Conservation (phyloP, 2,888 invertebrate genomes). For the Agrotis puta region DNA sequence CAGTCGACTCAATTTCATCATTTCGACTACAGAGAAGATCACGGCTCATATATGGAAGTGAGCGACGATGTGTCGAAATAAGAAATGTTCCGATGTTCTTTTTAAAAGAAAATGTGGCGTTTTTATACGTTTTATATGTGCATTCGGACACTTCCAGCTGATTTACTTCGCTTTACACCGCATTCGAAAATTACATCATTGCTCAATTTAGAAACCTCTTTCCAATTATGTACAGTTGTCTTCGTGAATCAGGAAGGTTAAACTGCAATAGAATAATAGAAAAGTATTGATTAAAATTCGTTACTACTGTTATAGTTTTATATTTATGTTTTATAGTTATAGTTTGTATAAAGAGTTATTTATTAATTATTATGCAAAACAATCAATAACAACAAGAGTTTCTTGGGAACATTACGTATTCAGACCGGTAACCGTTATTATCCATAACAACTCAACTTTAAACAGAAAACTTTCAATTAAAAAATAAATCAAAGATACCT, state of each 20-base stretch:
- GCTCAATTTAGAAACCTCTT: slow-evolving; percentile 41
- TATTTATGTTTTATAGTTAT: no score
- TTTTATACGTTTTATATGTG: slow-evolving; percentile 45
- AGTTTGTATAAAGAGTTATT: slow-evolving; percentile 56
- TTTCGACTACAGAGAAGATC: slow-evolving; percentile 86
- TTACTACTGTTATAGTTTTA: slow-evolving; percentile 26
- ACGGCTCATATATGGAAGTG: slow-evolving; percentile 82
- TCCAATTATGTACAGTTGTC: slow-evolving; percentile 28
- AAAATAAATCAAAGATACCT: slow-evolving; percentile 41
- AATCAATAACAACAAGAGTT: slow-evolving; percentile 69
- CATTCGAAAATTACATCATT: slow-evolving; percentile 49
- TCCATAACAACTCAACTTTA: slow-evolving; percentile 53
- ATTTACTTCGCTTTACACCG: slow-evolving; percentile 40
- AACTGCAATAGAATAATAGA: slow-evolving; percentile 26
- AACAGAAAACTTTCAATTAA: slow-evolving; percentile 66
- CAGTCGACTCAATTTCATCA: slow-evolving; percentile 90
- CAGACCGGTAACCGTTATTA: slow-evolving; percentile 64
- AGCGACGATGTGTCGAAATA: slow-evolving; percentile 79
- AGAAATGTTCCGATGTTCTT: slow-evolving; percentile 76
- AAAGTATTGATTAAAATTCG: slow-evolving; percentile 38
- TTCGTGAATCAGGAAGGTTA: slow-evolving; percentile 26
- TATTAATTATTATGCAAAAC: slow-evolving; percentile 72
- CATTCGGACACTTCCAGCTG: slow-evolving; percentile 35
- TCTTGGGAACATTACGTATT: slow-evolving; percentile 59
- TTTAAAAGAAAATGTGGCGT: slow-evolving; percentile 48